These are phyloP conservation scores for Loriculus beryllinus DNA, from an alignment of 2,797 vertebrate species.

Conservation along the genomic window DNA sequence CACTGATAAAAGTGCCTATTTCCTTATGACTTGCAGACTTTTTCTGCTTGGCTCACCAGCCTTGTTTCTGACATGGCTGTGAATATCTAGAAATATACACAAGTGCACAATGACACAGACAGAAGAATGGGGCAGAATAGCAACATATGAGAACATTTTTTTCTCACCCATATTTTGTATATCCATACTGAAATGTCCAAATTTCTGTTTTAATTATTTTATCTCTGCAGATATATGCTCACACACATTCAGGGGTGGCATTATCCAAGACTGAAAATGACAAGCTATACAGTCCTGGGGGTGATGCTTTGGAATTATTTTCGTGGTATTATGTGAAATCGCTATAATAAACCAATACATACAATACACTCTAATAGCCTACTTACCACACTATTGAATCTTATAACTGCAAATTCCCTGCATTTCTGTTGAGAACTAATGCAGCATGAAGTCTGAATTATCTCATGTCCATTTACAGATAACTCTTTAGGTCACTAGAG, in stretches of 20 bases:
- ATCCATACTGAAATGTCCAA: not conserved
- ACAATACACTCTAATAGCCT: not conserved
- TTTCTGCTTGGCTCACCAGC: not conserved
- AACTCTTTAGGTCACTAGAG: constrained; percentile 16
- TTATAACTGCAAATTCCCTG: not conserved
- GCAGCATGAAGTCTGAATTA: constrained; percentile 54
- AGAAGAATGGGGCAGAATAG: not conserved
- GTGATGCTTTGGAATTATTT: constrained; percentile 17
- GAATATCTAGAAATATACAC: not conserved
- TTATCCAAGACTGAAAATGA: not conserved
- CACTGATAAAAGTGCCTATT: not conserved
- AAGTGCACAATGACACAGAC: not conserved
- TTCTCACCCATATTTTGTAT: not conserved
- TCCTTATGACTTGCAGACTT: not conserved
- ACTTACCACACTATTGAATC: constrained; percentile 20
- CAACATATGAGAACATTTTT: not conserved
- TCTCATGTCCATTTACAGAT: constrained; percentile 26
- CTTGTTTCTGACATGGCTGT: not conserved
- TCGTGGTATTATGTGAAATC: not conserved
- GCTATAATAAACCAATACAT: constrained; percentile 29
- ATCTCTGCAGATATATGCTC: not conserved
- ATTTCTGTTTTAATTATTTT: constrained; percentile 29
- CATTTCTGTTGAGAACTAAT: constrained; percentile 53
- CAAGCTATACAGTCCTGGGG: not conserved
- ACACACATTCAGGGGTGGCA: not conserved